A percentile compares a stretch with the other conserved stretches of the same genome.
Evolutionary conservation across 1,140 invertebrate species (phyloP).

Genomic region (Nephila pilipes): DNA sequence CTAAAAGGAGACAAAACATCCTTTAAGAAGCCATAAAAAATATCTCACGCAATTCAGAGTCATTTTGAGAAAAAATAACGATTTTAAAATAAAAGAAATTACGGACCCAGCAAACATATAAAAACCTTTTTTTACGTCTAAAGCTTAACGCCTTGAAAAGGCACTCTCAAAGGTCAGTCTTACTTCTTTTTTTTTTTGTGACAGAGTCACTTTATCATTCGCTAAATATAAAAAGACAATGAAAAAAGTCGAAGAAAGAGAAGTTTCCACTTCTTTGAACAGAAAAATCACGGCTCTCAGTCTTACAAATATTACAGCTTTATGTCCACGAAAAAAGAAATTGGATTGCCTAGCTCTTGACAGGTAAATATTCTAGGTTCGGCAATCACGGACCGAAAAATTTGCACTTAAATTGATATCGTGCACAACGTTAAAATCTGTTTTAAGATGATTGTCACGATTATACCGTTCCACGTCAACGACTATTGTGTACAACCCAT

Average conservation of each 20-base stretch:
- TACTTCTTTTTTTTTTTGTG: background rate
- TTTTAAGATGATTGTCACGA: slow-evolving; percentile 34
- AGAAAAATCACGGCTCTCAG: slow-evolving; percentile 14
- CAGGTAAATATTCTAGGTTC: background rate
- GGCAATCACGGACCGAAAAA: slow-evolving; percentile 29
- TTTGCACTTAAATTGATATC: slow-evolving; percentile 41
- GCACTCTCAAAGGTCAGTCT: slow-evolving; percentile 2
- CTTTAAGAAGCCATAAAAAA: background rate
- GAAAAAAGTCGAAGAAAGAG: background rate
- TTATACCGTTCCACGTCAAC: slow-evolving; percentile 23
- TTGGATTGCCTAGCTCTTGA: background rate
- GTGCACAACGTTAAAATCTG: slow-evolving; percentile 33
- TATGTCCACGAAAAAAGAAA: background rate
- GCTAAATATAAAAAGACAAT: background rate
- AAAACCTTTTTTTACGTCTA: background rate
- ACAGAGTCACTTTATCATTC: slow-evolving; percentile 33
- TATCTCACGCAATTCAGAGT: background rate
- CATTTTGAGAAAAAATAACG: background rate
- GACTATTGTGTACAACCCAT: slow-evolving; percentile 7
- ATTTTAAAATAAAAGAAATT: background rate
- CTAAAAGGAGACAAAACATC: background rate
- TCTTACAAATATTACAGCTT: background rate
- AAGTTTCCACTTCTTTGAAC: slow-evolving; percentile 34
- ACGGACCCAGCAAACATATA: background rate
- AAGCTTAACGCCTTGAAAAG: background rate